phyloP scores from a whole-genome alignment of 2,888 invertebrate species.

The Lasioglossum marginatum region DNA sequence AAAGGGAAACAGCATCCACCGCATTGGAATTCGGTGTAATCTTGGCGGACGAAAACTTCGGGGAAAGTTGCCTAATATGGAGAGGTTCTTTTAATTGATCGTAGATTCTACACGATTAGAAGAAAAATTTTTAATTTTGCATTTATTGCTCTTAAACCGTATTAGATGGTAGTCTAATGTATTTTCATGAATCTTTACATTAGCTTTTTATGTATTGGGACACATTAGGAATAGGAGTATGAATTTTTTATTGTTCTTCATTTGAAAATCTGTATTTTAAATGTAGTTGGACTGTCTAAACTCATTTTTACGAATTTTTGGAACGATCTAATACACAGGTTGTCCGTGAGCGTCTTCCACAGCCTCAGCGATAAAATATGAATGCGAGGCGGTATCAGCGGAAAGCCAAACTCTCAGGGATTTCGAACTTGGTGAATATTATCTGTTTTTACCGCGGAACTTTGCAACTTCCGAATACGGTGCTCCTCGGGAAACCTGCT shows the following conservation, averaged over 20 bases:
- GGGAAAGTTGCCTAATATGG: background rate
- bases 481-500: background rate
- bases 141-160: no score
- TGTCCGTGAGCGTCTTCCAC: background rate
- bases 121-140: no score
- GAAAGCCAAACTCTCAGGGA: background rate
- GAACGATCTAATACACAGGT: background rate
- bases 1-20: background rate
- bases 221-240: no score
- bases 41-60: background rate
- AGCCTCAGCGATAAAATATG: background rate
- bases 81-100: accelerated
- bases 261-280: no score
- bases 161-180: no score
- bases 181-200: no score
- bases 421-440: background rate
- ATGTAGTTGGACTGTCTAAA: no score
- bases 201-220: no score
- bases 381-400: background rate
- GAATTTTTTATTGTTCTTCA: no score
- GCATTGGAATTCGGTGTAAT: background rate
- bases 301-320: background rate
- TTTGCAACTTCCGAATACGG: background rate
- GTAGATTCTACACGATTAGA: no score
- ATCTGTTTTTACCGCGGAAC: background rate